These are phyloP conservation scores for Periophthalmodon schlosseri DNA, from an alignment of 2,113 vertebrate species.

Conservation along the genomic window DNA sequence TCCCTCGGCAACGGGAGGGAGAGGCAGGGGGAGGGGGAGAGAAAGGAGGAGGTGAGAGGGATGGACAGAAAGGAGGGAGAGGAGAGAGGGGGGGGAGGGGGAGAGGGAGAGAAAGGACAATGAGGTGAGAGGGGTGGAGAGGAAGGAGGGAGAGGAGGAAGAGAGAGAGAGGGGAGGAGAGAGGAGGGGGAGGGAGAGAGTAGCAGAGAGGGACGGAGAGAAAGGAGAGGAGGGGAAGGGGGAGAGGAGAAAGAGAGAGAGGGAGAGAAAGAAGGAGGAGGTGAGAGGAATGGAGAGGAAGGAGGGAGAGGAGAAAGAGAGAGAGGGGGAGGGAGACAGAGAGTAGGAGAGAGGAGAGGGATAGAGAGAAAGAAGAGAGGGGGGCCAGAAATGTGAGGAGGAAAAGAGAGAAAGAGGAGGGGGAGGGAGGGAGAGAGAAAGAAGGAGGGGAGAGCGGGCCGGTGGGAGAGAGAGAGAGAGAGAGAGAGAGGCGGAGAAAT, in stretches of 20 bases:
- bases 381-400: too few relatives aligned
- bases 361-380: neutral
- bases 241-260: constrained; percentile 21
- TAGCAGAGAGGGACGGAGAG: neutral
- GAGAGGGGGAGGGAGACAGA: too few relatives aligned
- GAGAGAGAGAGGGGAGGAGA: neutral
- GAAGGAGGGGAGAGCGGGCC: neutral
- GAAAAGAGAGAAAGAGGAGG: neutral
- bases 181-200: neutral
- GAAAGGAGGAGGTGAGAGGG: too few relatives aligned
- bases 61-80: too few relatives aligned
- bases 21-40: too few relatives aligned
- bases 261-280: neutral
- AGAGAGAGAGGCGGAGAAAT: too few relatives aligned
- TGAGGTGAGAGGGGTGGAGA: neutral
- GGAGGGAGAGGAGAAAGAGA: too few relatives aligned
- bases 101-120: neutral
- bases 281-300: neutral
- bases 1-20: constrained; percentile 69
- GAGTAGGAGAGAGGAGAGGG: neutral
- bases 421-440: neutral
- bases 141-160: neutral
- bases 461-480: neutral
- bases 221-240: constrained; percentile 20
- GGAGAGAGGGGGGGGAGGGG: neutral